Conservation (phyloP, 2,888 invertebrate species). For the Caradrina kadenii region DNA sequence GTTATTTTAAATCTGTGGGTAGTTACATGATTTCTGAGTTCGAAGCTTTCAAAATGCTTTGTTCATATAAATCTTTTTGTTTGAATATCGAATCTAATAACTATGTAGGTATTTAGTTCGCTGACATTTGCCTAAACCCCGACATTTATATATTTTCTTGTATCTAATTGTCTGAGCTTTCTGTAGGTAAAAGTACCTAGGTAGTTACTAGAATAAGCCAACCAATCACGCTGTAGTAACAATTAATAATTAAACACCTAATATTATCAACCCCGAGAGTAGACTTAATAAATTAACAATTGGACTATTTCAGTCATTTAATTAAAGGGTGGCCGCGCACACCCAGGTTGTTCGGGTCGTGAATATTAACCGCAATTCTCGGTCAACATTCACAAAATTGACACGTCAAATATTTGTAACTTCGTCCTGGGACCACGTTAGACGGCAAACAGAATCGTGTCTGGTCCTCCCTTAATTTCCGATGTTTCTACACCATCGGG, state of each 20-base stretch:
- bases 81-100: no score
- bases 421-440: slow-evolving; percentile 90
- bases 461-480: slow-evolving; percentile 90
- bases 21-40: background rate
- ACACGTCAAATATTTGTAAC: slow-evolving; percentile 91
- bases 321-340: slow-evolving; percentile 85
- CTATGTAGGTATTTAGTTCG: background rate
- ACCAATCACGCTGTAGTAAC: slow-evolving; percentile 44
- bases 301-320: slow-evolving; percentile 88
- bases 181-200: background rate
- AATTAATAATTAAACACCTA: slow-evolving; percentile 74
- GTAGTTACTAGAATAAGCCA: slow-evolving; percentile 12
- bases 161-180: background rate
- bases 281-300: slow-evolving; percentile 85
- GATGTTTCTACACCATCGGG: slow-evolving; percentile 83
- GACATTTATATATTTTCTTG: background rate
- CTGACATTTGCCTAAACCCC: background rate
- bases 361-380: slow-evolving; percentile 90
- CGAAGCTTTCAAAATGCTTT: background rate
- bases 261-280: slow-evolving; percentile 71
- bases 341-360: slow-evolving; percentile 85
- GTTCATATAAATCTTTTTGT: background rate
- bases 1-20: background rate
- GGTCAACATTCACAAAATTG: slow-evolving; percentile 91
- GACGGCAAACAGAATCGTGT: slow-evolving; percentile 90